A percentile compares a stretch with the other conserved stretches of the same genome.
Evolutionary conservation across 1,140 invertebrate genomes (phyloP).

Genomic region (Globodera rostochiensis): DNA sequence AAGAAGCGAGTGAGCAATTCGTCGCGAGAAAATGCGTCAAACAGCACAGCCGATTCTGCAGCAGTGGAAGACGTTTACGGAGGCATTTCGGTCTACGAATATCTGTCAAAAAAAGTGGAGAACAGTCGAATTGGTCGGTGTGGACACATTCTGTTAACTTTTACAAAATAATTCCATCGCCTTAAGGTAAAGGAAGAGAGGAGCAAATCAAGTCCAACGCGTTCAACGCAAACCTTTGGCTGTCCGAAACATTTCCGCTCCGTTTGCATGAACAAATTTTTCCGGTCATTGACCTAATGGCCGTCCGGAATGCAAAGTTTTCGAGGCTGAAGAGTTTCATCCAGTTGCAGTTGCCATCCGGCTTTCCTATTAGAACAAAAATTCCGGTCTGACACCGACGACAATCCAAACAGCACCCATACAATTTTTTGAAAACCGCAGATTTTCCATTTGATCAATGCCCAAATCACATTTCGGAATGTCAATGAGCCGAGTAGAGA

Average conservation of each 20-base stretch:
- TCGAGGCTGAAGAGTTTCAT: conserved; percentile 41
- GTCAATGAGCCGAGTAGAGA: conserved; percentile 31
- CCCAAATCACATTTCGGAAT: conserved; percentile 39
- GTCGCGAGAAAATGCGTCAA: conserved; percentile 5
- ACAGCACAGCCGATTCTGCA: not conserved
- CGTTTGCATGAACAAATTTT: conserved; percentile 42
- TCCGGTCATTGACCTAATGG: conserved; percentile 34
- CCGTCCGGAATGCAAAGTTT: conserved; percentile 37
- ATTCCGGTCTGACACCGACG: conserved; percentile 11
- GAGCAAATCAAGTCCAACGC: conserved; percentile 33
- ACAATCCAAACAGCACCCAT: not conserved
- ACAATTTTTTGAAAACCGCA: not conserved
- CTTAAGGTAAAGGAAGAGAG: conserved; percentile 19
- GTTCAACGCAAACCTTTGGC: conserved; percentile 40
- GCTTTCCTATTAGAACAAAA: conserved; percentile 39
- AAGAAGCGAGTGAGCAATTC: conserved; percentile 26
- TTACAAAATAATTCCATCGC: not conserved
- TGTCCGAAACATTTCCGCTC: conserved; percentile 39
- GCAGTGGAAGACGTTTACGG: conserved; percentile 22
- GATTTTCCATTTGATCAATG: conserved; percentile 35
- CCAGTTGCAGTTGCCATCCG: conserved; percentile 37
- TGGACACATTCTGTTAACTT: not conserved
- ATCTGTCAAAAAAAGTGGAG: conserved; percentile 22
- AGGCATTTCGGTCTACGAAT: conserved; percentile 8
- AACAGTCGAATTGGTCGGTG: conserved; percentile 11